Base-by-base conservation (phyloP, 2,888 invertebrate species). In the Dasysyrphus albostriatus region DNA sequence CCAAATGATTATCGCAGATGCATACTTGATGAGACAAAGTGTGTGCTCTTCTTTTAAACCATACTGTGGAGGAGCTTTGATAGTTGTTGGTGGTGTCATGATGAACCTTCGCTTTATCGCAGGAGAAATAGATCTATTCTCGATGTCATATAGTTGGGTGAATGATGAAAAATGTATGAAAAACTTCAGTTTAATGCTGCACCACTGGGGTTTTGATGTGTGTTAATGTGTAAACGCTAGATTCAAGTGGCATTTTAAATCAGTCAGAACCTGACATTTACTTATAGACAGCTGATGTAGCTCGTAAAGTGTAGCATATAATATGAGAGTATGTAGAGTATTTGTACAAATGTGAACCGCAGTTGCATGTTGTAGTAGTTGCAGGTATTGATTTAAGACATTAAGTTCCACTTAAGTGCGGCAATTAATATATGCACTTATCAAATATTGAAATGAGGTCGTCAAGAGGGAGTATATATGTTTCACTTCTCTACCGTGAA, bases 221-320 rank as follows among this genome's bases (percentile, higher is more conserved):
- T 69, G 74, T 54, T 61, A 67, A 47, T 58, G 76, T 58, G 76
- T 59, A 14, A 69, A 76, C 54, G 70, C 72, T 72, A 61, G 44
- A 56, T 73, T 85, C 81, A 85, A 85, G 81, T 73, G 76, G 81
- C 76, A 85, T 85, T 81, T 85, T 85, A 85, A 85, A 85, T 85
- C 73, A 84, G 84, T 59, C 54, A 51, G 24, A 54, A 67, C 42
- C 32, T 72, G 75, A 73, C 32, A 37, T 34, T 32, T 47, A 37
- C 14, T 19, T 5, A 39, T 16, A 9, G 16, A 19, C 2, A n/a
- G n/a, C n/a, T n/a, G n/a, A 12, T 51, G 24, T 24, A 51, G 2
- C 0, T 51, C 19, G 10, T 8, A 1, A 1, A 44, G n/a, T n/a
- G 14, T 44, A 6, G 14, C 4, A n/a, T 44, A 24, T 24, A 24